A percentile compares a stretch with the other conserved stretches of the same genome.
These are phyloP conservation scores for Apis florea DNA, from an alignment of 1,140 invertebrate genomes.

Conservation along the genomic window DNA sequence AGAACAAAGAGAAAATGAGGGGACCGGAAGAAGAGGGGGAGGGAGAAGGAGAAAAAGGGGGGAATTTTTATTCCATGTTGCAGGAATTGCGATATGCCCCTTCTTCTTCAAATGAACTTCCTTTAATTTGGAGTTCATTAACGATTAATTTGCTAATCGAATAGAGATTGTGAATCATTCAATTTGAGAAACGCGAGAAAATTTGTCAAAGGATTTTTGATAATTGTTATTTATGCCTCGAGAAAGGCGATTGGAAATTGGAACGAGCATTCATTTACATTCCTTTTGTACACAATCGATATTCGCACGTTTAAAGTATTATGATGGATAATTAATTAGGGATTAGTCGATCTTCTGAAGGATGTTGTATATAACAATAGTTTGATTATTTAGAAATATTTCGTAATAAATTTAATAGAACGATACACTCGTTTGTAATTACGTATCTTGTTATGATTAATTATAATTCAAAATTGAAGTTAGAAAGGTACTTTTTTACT, in stretches of 20 bases:
- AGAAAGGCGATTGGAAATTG: background rate
- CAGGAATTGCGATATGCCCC: background rate
- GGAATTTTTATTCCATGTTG: constrained; percentile 8
- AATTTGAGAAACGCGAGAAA: too few relatives aligned
- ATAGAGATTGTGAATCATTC: background rate
- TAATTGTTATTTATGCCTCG: background rate
- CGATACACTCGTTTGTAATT: constrained; percentile 1
- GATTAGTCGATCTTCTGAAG: background rate
- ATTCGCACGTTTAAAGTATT: background rate
- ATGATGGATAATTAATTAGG: background rate
- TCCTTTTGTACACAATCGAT: background rate
- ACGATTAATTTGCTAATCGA: background rate
- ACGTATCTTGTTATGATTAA: too few relatives aligned
- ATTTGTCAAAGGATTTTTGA: background rate
- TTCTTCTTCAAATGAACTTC: background rate
- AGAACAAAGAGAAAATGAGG: background rate
- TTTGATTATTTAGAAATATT: background rate
- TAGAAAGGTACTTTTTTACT: background rate
- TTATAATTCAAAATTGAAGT: background rate
- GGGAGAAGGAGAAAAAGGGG: background rate
- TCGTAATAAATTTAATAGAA: background rate
- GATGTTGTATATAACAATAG: background rate
- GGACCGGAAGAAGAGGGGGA: background rate
- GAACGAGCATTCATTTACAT: background rate
- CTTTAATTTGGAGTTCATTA: background rate